Conservation (phyloP, 2,888 invertebrate species). For the Leptinotarsa peninsularis region DNA sequence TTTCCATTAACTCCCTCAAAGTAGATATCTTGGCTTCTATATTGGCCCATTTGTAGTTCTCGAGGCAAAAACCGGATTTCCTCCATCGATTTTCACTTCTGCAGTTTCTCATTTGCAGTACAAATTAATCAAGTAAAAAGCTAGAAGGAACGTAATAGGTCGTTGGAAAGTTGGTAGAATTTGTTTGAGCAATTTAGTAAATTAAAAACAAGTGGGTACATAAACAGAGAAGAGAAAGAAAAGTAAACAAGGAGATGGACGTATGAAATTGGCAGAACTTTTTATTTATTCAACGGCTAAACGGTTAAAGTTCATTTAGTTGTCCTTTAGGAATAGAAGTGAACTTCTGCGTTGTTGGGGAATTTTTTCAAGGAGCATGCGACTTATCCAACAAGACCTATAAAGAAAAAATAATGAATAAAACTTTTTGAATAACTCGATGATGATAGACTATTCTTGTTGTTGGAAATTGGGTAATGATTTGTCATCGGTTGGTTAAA, state of each 20-base stretch:
- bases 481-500: too few species aligned
- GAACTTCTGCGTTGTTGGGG: neutral
- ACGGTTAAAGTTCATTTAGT: neutral
- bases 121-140: conserved; percentile 20
- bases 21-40: neutral
- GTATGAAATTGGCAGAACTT: conserved; percentile 8
- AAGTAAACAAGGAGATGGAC: conserved; percentile 17
- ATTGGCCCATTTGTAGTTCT: conserved; percentile 16
- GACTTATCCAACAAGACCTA: too few species aligned
- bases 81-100: conserved; percentile 11
- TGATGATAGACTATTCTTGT: too few species aligned
- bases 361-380: too few species aligned
- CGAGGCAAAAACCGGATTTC: conserved; percentile 2
- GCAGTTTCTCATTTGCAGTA: conserved; percentile 18
- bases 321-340: neutral
- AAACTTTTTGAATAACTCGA: too few species aligned
- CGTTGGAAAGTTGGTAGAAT: conserved; percentile 22
- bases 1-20: conserved; percentile 9
- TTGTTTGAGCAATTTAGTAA: conserved; percentile 22
- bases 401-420: too few species aligned
- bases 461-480: too few species aligned
- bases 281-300: conserved; percentile 16
- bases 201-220: conserved; percentile 23
- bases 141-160: conserved; percentile 11
- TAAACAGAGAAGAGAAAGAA: conserved; percentile 12